phyloP scores from a whole-genome alignment of 2,888 invertebrate species.

The Syritta pipiens region DNA sequence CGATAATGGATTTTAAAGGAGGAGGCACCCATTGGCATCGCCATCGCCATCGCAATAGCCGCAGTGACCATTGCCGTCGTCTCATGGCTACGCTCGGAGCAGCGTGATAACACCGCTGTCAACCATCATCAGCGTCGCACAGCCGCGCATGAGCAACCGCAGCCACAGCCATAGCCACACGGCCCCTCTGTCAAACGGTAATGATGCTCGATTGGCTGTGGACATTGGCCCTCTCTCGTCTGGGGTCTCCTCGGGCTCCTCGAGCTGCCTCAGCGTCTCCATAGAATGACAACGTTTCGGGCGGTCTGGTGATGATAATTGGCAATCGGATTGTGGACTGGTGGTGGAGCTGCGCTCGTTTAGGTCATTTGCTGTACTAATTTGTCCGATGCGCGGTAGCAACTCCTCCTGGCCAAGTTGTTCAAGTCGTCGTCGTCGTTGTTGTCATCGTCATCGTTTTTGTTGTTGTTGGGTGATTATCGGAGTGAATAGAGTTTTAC shows the following conservation, averaged over 20 bases:
- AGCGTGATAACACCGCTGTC: constrained; percentile 66
- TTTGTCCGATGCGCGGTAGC: constrained; percentile 38
- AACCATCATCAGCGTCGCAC: constrained; percentile 52
- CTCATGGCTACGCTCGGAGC: not conserved
- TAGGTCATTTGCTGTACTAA: constrained; percentile 62
- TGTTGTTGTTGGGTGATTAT: constrained; percentile 29
- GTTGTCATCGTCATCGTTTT: no score
- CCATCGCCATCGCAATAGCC: no score
- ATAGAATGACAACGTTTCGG: constrained; percentile 26
- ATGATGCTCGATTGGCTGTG: constrained; percentile 37
- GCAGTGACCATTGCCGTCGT: no score
- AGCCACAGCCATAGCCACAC: no score
- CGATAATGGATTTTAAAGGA: no score
- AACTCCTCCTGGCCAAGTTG: no score
- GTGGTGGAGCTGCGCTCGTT: constrained; percentile 36
- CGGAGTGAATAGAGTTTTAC: constrained; percentile 50
- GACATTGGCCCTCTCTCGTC: constrained; percentile 20
- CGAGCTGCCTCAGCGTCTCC: not conserved
- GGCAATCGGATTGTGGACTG: constrained; percentile 31
- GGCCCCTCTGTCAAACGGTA: constrained; percentile 50
- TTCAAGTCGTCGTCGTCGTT: no score
- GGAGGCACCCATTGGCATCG: no score
- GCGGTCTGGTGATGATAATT: constrained; percentile 54
- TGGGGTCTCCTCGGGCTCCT: not conserved
- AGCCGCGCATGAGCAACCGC: constrained; percentile 11